A percentile compares a stretch with the other conserved stretches of the same genome.
phyloP scores from a whole-genome alignment of 2,113 vertebrate species.

The Aphyosemion australe region DNA sequence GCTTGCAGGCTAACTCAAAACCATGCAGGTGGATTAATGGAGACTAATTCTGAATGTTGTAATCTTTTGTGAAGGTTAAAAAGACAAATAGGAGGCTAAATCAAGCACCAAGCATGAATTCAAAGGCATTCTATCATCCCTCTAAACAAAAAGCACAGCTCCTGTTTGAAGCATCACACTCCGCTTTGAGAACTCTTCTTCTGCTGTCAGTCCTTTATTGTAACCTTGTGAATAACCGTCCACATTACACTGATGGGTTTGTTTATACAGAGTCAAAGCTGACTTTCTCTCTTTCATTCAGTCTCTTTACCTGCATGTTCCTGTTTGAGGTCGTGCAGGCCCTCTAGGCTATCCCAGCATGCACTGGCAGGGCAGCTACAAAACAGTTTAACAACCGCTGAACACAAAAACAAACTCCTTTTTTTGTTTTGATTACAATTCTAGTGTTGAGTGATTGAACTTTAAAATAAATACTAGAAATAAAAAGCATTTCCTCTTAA shows the following conservation, averaged over 20 bases:
- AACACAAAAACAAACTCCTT: neutral
- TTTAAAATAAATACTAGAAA: neutral
- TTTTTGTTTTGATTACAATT: neutral
- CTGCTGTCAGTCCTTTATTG: slow-evolving; percentile 11
- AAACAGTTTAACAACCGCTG: neutral
- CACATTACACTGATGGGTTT: slow-evolving; percentile 22
- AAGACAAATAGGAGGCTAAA: neutral
- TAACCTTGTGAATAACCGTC: slow-evolving; percentile 7
- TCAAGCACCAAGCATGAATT: neutral
- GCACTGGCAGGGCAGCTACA: slow-evolving; percentile 14
- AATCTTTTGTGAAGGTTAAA: neutral
- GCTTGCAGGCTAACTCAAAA: neutral
- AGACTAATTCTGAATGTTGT: neutral
- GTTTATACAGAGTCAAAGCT: slow-evolving; percentile 46
- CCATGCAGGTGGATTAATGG: neutral
- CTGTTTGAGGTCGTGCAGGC: slow-evolving; percentile 20
- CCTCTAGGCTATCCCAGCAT: slow-evolving; percentile 36
- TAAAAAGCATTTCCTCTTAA: neutral
- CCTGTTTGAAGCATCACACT: slow-evolving; percentile 1
- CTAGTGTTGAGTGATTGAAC: neutral
- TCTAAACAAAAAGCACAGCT: neutral
- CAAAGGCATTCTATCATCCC: too few species aligned
- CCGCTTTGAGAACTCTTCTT: neutral
- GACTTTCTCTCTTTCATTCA: slow-evolving; percentile 47
- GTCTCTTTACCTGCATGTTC: slow-evolving; percentile 43